A percentile compares a stretch with the other conserved stretches of the same genome.
These are phyloP conservation scores for Eupeodes corollae DNA, from an alignment of 1,140 invertebrate genomes.

Conservation along the genomic window DNA sequence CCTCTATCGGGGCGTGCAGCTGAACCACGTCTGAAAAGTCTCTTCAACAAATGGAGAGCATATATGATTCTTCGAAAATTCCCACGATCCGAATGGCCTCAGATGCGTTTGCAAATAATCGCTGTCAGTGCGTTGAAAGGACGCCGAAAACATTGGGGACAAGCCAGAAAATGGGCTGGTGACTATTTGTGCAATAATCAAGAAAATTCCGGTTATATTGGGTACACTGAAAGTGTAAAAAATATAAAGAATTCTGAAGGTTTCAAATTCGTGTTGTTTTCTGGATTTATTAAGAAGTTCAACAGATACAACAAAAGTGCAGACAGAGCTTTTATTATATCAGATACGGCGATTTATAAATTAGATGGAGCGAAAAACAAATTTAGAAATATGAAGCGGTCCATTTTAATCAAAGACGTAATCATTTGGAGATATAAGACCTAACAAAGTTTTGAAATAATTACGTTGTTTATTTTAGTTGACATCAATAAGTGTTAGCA, in stretches of 20 bases:
- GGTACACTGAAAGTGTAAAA: conserved; percentile 58
- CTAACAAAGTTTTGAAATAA: neutral
- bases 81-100: conserved; percentile 74
- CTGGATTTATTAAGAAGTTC: conserved; percentile 50
- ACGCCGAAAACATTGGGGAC: conserved; percentile 70
- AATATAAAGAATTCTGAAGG: conserved; percentile 57
- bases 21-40: conserved; percentile 39
- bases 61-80: conserved; percentile 73
- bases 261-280: conserved; percentile 55
- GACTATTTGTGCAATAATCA: conserved; percentile 72
- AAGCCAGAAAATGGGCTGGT: conserved; percentile 75
- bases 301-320: conserved; percentile 75
- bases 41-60: conserved; percentile 67
- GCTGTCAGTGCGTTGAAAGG: conserved; percentile 66
- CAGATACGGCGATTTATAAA: conserved; percentile 81
- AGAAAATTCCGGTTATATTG: conserved; percentile 64
- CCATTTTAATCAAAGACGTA: conserved; percentile 68
- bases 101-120: conserved; percentile 67
- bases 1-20: conserved; percentile 52
- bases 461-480: conserved; percentile 40
- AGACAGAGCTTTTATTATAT: conserved; percentile 78
- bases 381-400: conserved; percentile 79
- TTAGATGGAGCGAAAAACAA: conserved; percentile 66
- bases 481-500: conserved; percentile 69
- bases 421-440: conserved; percentile 10